Evolutionary conservation across 92 coral and sea anemone genomes (phyloP).

Genomic region (Porites evermanni): DNA sequence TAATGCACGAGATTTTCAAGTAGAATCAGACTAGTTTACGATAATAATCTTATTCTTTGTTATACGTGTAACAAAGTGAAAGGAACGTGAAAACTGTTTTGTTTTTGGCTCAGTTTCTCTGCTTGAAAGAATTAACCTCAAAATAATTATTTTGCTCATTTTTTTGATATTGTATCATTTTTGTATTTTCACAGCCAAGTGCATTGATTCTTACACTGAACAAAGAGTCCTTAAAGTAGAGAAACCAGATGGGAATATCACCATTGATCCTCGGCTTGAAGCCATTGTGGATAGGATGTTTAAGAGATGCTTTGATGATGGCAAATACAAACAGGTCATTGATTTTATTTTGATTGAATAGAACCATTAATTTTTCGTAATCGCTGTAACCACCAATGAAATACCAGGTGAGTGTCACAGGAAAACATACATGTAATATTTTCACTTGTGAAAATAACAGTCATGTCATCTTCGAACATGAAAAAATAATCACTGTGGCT

Average conservation of each 20-base stretch:
- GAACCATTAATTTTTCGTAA: too few species aligned
- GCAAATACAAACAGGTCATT: slow-evolving; percentile 91
- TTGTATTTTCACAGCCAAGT: slow-evolving; percentile 75
- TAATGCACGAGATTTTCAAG: neutral
- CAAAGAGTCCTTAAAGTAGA: slow-evolving; percentile 87
- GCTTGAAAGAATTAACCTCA: neutral
- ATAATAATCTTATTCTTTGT: neutral
- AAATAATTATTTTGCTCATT: neutral
- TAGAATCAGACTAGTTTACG: neutral
- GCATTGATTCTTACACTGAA: slow-evolving; percentile 95
- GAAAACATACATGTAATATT: too few species aligned
- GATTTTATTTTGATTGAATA: too few species aligned
- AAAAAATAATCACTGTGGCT: too few species aligned
- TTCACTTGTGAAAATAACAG: too few species aligned
- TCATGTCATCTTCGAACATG: too few species aligned
- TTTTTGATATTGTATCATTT: neutral
- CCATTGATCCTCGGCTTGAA: slow-evolving; percentile 89
- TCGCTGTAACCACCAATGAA: too few species aligned
- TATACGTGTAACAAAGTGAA: neutral
- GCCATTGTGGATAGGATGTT: slow-evolving; percentile 97
- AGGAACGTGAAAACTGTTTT: neutral
- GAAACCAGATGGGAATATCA: slow-evolving; percentile 74
- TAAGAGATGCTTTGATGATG: slow-evolving; percentile 97
- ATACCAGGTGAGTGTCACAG: too few species aligned
- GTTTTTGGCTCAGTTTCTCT: neutral